A percentile compares a stretch with the other conserved stretches of the same genome.
These are phyloP conservation scores for Drosophila infuscata DNA, from an alignment of 2,888 invertebrate species.

Conservation along the genomic window DNA sequence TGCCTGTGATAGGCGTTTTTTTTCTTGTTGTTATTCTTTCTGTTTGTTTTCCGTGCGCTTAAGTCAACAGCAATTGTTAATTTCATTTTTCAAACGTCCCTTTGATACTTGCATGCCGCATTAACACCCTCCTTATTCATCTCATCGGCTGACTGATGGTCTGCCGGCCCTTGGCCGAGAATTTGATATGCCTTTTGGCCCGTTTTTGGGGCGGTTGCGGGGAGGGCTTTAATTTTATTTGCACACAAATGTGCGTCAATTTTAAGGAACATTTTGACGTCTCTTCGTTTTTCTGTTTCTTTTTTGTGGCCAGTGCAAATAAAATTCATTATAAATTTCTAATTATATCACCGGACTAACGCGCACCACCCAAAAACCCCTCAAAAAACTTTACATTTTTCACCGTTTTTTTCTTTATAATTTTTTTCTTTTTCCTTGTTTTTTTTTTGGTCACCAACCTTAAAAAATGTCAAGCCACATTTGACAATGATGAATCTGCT, in stretches of 20 bases:
- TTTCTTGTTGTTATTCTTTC: conserved; percentile 7
- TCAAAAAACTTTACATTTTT: conserved; percentile 67
- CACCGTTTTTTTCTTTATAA: conserved; percentile 20
- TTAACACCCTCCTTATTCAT: conserved; percentile 72
- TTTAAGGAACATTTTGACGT: conserved; percentile 62
- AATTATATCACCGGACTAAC: conserved; percentile 67
- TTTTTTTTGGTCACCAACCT: conserved; percentile 22
- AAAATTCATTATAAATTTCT: conserved; percentile 83
- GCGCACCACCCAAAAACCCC: conserved; percentile 47
- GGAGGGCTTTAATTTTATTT: conserved; percentile 76
- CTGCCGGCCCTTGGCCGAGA: conserved; percentile 77
- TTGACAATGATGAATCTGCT: conserved; percentile 79
- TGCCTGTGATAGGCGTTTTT: background rate
- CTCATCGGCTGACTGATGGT: conserved; percentile 42
- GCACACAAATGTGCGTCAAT: conserved; percentile 75
- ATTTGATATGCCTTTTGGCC: conserved; percentile 81
- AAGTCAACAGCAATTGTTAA: conserved; percentile 76
- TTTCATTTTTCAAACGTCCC: conserved; percentile 76
- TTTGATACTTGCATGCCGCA: conserved; percentile 81
- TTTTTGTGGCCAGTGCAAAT: conserved; percentile 77
- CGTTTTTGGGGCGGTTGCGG: conserved; percentile 28
- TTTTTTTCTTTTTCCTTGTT: conserved; percentile 1
- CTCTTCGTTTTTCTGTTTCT: conserved; percentile 47
- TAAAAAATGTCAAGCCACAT: conserved; percentile 75
- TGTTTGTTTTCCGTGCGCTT: conserved; percentile 56